Conservation (phyloP, 2,888 invertebrate species). For the Drosophila tanythrix region DNA sequence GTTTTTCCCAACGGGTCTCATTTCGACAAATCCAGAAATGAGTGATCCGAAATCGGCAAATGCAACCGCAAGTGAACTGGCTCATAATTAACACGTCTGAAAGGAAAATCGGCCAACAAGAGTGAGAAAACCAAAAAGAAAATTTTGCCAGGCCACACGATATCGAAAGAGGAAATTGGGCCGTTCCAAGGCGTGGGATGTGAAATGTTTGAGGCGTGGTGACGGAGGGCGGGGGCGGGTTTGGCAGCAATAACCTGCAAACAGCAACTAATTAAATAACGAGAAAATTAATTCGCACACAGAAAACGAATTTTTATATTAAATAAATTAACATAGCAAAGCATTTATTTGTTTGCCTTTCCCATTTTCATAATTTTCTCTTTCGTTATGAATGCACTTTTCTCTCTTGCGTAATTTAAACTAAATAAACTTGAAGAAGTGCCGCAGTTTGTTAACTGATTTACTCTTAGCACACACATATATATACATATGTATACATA, state of each 20-base stretch:
- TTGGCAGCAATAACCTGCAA: constrained; percentile 50
- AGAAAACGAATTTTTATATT: constrained; percentile 63
- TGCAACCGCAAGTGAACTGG: constrained; percentile 20
- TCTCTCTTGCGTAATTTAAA: constrained; percentile 55
- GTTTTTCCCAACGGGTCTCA: not conserved
- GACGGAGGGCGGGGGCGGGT: not conserved
- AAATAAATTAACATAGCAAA: constrained; percentile 64
- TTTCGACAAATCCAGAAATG: constrained; percentile 18
- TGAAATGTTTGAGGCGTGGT: constrained; percentile 18
- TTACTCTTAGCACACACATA: not conserved
- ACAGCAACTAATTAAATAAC: constrained; percentile 64
- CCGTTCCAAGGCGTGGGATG: not conserved
- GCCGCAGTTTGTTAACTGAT: constrained; percentile 47
- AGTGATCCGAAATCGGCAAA: constrained; percentile 11
- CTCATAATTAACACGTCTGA: constrained; percentile 56
- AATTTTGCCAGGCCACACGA: constrained; percentile 25
- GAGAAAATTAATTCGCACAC: constrained; percentile 40
- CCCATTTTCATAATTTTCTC: constrained; percentile 20
- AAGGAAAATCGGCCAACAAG: constrained; percentile 53
- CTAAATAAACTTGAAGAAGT: constrained; percentile 46
- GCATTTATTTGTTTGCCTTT: constrained; percentile 60
- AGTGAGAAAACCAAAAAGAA: constrained; percentile 31
- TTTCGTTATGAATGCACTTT: constrained; percentile 32
- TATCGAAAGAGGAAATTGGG: not conserved
- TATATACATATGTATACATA: not conserved